Conservation (phyloP, 1,140 invertebrate genomes). For the Ladona fulva region DNA sequence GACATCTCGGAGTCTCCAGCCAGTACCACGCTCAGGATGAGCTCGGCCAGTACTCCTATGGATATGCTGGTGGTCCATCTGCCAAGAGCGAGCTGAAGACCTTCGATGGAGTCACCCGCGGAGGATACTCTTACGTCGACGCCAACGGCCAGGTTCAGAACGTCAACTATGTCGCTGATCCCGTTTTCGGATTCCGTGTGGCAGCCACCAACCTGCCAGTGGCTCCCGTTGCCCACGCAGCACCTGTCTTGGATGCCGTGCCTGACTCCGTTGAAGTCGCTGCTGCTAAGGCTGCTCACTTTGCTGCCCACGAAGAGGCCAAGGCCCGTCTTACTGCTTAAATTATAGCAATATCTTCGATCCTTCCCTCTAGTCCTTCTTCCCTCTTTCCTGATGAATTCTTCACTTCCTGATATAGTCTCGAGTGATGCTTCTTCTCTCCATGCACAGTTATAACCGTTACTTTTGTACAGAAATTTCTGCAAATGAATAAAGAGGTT, state of each 20-base stretch:
- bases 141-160: slow-evolving; percentile 37
- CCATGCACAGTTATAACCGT: no score
- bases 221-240: slow-evolving; percentile 22
- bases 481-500: no score
- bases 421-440: no score
- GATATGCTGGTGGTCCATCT: slow-evolving; percentile 29
- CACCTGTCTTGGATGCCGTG: slow-evolving; percentile 20
- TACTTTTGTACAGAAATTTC: no score
- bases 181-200: slow-evolving; percentile 50
- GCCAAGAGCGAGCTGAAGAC: slow-evolving; percentile 30
- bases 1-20: slow-evolving; percentile 14
- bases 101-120: slow-evolving; percentile 29
- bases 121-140: slow-evolving; percentile 41
- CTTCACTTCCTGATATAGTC: no score
- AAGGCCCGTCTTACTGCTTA: not conserved
- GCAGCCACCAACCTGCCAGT: slow-evolving; percentile 51
- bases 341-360: not conserved
- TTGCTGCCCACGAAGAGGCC: slow-evolving; percentile 28
- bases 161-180: slow-evolving; percentile 48
- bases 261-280: slow-evolving; percentile 26
- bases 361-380: no score
- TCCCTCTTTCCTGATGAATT: no score
- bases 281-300: slow-evolving; percentile 29
- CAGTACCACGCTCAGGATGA: slow-evolving; percentile 35
- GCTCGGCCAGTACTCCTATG: slow-evolving; percentile 30